Evolutionary conservation across 2,113 vertebrate species (phyloP).

Genomic region (Lophius piscatorius): DNA sequence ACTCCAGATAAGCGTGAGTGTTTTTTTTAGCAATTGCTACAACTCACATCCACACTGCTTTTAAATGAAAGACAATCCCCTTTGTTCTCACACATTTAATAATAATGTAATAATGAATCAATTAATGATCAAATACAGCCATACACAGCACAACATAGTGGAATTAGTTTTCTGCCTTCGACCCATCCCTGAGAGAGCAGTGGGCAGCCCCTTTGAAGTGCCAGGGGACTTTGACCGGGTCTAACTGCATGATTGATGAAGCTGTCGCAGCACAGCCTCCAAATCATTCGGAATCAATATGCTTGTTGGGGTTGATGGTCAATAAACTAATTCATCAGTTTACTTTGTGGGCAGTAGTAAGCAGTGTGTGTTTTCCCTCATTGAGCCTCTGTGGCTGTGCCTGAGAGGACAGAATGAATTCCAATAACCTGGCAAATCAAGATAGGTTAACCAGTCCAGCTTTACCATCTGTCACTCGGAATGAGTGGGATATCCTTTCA

Average conservation of each 20-base stretch:
- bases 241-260: constrained; percentile 65
- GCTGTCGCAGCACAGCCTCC: constrained; percentile 39
- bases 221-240: no score
- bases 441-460: constrained; percentile 33
- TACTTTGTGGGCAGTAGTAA: constrained; percentile 36
- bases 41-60: constrained; percentile 13
- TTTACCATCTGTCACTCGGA: constrained; percentile 24
- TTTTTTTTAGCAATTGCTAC: background rate
- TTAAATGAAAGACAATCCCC: constrained; percentile 10
- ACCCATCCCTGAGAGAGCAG: no score
- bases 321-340: constrained; percentile 68
- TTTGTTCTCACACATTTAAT: constrained; percentile 30
- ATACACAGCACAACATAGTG: no score
- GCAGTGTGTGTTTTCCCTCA: constrained; percentile 34
- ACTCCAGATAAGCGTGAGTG: background rate
- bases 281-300: constrained; percentile 48
- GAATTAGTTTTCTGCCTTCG: no score
- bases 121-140: no score
- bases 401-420: constrained; percentile 30
- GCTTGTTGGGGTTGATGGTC: constrained; percentile 33
- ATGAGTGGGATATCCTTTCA: background rate
- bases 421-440: constrained; percentile 36
- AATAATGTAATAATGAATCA: no score
- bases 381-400: constrained; percentile 25
- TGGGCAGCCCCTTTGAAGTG: no score